phyloP scores from a whole-genome alignment of 2,888 invertebrate genomes.

The Philopedon plagiatum region DNA sequence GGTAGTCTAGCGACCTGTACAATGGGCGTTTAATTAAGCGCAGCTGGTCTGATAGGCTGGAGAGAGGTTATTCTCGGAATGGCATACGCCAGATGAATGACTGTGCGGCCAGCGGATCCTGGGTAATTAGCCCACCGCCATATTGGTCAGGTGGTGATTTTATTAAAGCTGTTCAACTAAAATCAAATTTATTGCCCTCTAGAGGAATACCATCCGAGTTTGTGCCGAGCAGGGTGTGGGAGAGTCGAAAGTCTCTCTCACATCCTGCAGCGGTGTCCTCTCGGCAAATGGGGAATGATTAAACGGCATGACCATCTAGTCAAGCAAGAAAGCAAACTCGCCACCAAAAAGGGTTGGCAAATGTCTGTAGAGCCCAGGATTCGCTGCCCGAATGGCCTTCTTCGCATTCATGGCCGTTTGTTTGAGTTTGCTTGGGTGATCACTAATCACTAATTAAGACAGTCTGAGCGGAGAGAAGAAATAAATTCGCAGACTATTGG shows the following conservation, averaged over 20 bases:
- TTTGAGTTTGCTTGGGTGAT: too few relatives aligned
- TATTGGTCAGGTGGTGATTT: slow-evolving; percentile 57
- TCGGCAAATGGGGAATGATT: background rate
- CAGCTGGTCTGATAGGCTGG: slow-evolving; percentile 36
- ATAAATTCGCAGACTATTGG: too few relatives aligned
- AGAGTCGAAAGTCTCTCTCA: slow-evolving; percentile 46
- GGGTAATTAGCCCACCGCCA: slow-evolving; percentile 52
- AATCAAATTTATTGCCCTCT: slow-evolving; percentile 57
- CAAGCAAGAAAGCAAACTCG: background rate
- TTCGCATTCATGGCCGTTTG: too few relatives aligned
- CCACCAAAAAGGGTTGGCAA: background rate
- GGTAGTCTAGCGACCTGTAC: too few relatives aligned
- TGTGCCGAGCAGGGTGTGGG: slow-evolving; percentile 54
- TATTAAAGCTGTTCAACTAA: slow-evolving; percentile 56
- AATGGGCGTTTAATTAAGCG: too few relatives aligned
- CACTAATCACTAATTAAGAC: too few relatives aligned
- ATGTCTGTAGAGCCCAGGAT: background rate
- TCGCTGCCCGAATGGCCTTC: background rate
- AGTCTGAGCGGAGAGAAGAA: too few relatives aligned
- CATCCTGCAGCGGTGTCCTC: slow-evolving; percentile 20
- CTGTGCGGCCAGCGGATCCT: slow-evolving; percentile 14
- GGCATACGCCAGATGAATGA: slow-evolving; percentile 25
- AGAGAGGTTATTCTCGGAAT: slow-evolving; percentile 47
- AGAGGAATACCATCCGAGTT: slow-evolving; percentile 59
- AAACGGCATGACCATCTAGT: background rate